Evolutionary conservation across 2,113 vertebrate genomes (phyloP), one percentile per base, ranked within the genome.

Genomic region (Chaetodon trifascialis): DNA sequence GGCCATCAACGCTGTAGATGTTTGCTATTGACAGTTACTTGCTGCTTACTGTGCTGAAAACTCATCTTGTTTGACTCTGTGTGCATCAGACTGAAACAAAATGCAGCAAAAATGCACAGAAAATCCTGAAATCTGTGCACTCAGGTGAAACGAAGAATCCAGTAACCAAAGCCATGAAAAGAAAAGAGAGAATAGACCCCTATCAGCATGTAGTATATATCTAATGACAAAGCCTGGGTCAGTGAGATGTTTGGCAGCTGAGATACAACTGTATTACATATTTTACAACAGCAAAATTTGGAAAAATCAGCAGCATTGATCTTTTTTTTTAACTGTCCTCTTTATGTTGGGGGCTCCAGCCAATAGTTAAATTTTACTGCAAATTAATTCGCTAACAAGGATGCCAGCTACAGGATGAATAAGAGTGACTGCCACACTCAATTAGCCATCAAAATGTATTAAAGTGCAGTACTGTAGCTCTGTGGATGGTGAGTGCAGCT

Each of bases 361-460:
- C 47, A 58, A 58, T 56, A 55, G 14, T 49, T 55, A 38, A 11
- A 75, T 68, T 54, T 63, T 36, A 40, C 15, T 51, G 12, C 15
- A 16, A 34, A 49, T 58, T 11, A 49, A 67, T 34, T 51, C 9
- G 7, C 54, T 10, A 8, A 38, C 73, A 77, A 75, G 9, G n/a
- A 51, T 47, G 52, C 30, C 49, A 54, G 51, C 67, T 54, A 52
- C 2, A 21, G 19, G 55, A 70, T 38, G 56, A 80, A 19, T 71
- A 60, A 85, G 73, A 46, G 34, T n/a, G 40, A 70, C 19, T 64
- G 75, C 47, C 82, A 71, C 14, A 46, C 66, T 67, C 54, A 66
- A 59, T 80, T 55, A 73, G 25, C 19, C 54, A 63, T 68, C 25
- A 47, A 67, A 85, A 56, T 16, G 11, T 16, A 54, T 51, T 49